These are phyloP conservation scores for Harlomillsia oculata DNA, from an alignment of 1,140 invertebrate species.

Conservation along the genomic window DNA sequence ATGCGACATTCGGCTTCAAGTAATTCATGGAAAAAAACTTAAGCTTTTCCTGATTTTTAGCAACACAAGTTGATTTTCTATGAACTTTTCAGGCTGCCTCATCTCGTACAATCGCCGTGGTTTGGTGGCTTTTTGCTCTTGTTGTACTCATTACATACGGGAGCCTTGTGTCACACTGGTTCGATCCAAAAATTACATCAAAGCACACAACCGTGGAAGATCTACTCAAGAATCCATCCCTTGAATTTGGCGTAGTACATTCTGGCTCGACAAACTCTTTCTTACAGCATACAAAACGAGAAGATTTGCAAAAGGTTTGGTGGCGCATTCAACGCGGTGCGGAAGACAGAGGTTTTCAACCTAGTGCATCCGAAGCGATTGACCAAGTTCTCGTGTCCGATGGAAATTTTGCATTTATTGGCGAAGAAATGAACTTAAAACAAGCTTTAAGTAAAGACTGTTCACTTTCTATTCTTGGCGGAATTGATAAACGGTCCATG, in stretches of 20 bases:
- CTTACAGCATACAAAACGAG: constrained; percentile 27
- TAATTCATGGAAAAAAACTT: not conserved
- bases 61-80: not conserved
- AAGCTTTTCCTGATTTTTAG: not conserved
- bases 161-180: constrained; percentile 31
- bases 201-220: constrained; percentile 11
- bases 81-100: constrained; percentile 15
- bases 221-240: constrained; percentile 22
- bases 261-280: constrained; percentile 27
- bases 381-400: constrained; percentile 17
- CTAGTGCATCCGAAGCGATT: constrained; percentile 11
- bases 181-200: constrained; percentile 14
- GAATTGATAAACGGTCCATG: constrained; percentile 24
- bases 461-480: constrained; percentile 18
- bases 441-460: constrained; percentile 26
- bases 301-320: constrained; percentile 32
- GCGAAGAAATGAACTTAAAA: constrained; percentile 29
- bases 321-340: constrained; percentile 26
- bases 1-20: constrained; percentile 27
- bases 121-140: constrained; percentile 35
- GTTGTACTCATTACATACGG: constrained; percentile 32
- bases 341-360: constrained; percentile 5
- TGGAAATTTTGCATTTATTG: constrained; percentile 31
- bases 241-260: constrained; percentile 32
- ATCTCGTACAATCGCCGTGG: constrained; percentile 32